Conservation (phyloP, 2,113 vertebrate species). For the Pelusios castaneus region DNA sequence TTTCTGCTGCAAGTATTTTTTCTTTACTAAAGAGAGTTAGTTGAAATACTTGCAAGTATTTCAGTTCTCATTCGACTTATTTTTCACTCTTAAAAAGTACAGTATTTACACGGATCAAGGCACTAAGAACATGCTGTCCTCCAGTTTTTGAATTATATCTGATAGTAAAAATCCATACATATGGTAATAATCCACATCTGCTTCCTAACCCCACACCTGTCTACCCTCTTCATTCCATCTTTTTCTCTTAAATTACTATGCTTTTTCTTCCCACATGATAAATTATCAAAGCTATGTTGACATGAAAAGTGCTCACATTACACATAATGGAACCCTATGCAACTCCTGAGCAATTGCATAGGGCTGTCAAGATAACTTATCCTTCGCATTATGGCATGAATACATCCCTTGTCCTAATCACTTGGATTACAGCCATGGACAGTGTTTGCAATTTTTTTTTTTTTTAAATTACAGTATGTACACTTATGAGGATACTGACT, state of each 20-base stretch:
- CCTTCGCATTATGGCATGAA: slow-evolving; percentile 33
- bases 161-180: background rate
- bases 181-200: background rate
- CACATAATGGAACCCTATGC: slow-evolving; percentile 8
- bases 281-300: background rate
- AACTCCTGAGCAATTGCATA: slow-evolving; percentile 29
- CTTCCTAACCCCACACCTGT: fast-evolving
- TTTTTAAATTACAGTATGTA: background rate
- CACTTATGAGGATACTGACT: background rate
- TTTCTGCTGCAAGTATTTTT: background rate
- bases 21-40: fast-evolving
- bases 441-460: background rate
- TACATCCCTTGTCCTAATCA: slow-evolving; percentile 4
- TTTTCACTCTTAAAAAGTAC: background rate
- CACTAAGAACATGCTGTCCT: background rate
- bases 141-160: background rate
- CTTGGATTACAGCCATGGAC: slow-evolving; percentile 20
- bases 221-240: background rate
- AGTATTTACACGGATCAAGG: fast-evolving
- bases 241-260: background rate
- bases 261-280: background rate
- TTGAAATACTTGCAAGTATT: background rate
- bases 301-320: slow-evolving; percentile 12
- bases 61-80: background rate
- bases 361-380: slow-evolving; percentile 54